phyloP scores from a whole-genome alignment of 2,888 invertebrate genomes.

The Aethes cnicana region DNA sequence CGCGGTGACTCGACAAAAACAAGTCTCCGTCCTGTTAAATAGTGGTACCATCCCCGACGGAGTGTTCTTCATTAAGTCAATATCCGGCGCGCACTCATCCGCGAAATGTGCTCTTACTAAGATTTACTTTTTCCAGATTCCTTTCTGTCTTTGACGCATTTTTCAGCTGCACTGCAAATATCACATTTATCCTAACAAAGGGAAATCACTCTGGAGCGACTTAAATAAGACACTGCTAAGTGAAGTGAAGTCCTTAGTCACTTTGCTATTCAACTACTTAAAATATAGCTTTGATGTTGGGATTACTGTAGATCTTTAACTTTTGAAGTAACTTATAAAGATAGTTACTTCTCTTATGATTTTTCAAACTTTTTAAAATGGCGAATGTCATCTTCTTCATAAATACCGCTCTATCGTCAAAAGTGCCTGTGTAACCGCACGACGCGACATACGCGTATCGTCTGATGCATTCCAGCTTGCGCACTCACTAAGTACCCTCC shows the following conservation, averaged over 20 bases:
- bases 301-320: not conserved
- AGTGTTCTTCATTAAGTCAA: constrained; percentile 65
- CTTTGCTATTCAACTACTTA: too few species aligned
- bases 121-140: constrained; percentile 42
- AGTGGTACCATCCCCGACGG: constrained; percentile 52
- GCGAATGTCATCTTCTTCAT: not conserved
- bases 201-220: constrained; percentile 22
- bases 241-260: too few species aligned
- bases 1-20: constrained; percentile 55
- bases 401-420: constrained; percentile 1
- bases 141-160: constrained; percentile 32
- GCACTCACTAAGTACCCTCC: constrained; percentile 27
- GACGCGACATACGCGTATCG: too few species aligned
- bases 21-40: constrained; percentile 55
- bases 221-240: constrained; percentile 1
- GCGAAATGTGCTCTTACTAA: constrained; percentile 45
- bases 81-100: constrained; percentile 44
- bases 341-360: not conserved
- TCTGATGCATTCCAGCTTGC: constrained; percentile 14
- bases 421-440: constrained; percentile 10
- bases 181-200: constrained; percentile 18
- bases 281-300: too few species aligned
- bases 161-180: constrained; percentile 29
- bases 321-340: not conserved
- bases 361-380: not conserved